Conservation (phyloP, 2,888 invertebrate species). For the Sphaerolaimus hirsutus region DNA sequence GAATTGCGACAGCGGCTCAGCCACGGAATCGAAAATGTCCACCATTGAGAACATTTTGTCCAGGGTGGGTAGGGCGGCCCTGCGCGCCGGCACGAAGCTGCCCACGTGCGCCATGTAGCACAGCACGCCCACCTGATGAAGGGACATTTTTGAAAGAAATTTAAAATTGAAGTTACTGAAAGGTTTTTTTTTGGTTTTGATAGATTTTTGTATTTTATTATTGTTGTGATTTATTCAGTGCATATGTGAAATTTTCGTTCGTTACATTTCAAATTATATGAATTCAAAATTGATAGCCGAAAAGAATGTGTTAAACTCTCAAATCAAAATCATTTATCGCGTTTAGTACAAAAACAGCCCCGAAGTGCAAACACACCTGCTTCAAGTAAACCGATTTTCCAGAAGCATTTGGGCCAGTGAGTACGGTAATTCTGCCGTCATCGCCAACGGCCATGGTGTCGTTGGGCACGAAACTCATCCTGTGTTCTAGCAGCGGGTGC, state of each 20-base stretch:
- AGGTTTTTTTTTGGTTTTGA: no score
- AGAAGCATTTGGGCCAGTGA: slow-evolving; percentile 69
- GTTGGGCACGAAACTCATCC: slow-evolving; percentile 17
- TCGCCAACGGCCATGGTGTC: slow-evolving; percentile 9
- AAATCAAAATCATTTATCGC: neutral
- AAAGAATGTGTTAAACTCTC: no score
- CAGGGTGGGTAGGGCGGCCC: slow-evolving; percentile 45
- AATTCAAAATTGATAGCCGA: no score
- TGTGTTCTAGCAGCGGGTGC: slow-evolving; percentile 49
- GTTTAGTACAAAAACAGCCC: neutral
- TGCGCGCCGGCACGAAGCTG: slow-evolving; percentile 57
- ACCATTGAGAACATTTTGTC: slow-evolving; percentile 51
- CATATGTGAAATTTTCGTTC: no score
- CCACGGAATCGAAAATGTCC: slow-evolving; percentile 49
- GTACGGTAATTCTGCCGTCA: slow-evolving; percentile 40
- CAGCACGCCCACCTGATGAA: slow-evolving; percentile 40
- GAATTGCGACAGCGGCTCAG: slow-evolving; percentile 56
- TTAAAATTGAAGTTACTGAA: no score
- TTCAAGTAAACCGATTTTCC: slow-evolving; percentile 78
- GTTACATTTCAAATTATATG: no score
- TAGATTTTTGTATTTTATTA: no score
- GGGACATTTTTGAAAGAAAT: neutral
- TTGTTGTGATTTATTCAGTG: neutral
- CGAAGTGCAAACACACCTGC: slow-evolving; percentile 34
- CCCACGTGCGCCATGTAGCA: slow-evolving; percentile 67